Evolutionary conservation across 2,797 vertebrate genomes (phyloP).

Genomic region (Chlorospingus flavigularis): DNA sequence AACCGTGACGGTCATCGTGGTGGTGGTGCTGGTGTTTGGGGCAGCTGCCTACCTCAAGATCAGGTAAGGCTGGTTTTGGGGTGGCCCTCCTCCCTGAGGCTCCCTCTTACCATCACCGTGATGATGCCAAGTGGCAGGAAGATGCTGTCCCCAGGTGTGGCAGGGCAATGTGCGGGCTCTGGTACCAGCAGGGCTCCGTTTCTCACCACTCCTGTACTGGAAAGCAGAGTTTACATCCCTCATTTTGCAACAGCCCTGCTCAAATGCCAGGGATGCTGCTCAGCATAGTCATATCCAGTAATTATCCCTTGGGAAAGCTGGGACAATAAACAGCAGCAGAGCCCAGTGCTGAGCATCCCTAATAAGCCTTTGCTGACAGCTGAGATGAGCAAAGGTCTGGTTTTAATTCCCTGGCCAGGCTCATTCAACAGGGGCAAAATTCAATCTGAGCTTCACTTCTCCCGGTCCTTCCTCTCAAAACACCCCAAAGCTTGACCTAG

Average conservation of each 20-base stretch:
- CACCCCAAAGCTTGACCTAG: not conserved
- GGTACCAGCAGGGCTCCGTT: accelerated
- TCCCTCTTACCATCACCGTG: not conserved
- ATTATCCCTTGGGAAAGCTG: not conserved
- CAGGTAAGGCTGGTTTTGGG: conserved; percentile 61
- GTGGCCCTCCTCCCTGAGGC: accelerated
- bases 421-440: not conserved
- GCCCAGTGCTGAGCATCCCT: not conserved
- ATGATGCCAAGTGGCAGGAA: not conserved
- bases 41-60: conserved; percentile 76
- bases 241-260: not conserved
- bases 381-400: not conserved
- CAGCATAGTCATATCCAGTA: not conserved
- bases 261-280: not conserved
- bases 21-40: conserved; percentile 77
- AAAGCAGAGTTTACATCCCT: not conserved
- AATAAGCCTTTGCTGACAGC: conserved; percentile 32
- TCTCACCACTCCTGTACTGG: accelerated
- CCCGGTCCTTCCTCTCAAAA: not conserved
- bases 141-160: accelerated
- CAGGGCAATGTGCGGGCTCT: not conserved
- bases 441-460: not conserved
- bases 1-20: conserved; percentile 71
- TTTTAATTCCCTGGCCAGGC: conserved; percentile 26
- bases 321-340: not conserved